phyloP scores from a whole-genome alignment of 2,113 vertebrate genomes.

The Gracilinanus agilis region DNA sequence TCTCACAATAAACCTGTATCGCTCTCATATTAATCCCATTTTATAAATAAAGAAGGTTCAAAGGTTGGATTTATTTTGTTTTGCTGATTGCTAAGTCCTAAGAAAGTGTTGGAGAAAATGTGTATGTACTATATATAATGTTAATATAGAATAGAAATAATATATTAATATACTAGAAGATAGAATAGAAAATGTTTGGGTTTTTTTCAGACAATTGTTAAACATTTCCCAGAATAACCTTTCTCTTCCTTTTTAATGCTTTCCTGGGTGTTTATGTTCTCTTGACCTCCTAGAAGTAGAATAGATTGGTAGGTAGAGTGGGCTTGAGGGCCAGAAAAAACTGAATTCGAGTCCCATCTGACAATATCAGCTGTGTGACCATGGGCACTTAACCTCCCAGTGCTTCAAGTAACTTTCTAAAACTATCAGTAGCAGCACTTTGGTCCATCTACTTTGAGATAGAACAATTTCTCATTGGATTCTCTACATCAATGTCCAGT shows the following conservation, averaged over 20 bases:
- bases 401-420: background rate
- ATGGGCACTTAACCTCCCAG: background rate
- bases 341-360: background rate
- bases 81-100: background rate
- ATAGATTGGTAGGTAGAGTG: background rate
- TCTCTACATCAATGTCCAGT: background rate
- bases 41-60: background rate
- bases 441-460: background rate
- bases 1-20: background rate
- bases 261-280: background rate
- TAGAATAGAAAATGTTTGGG: too few relatives aligned
- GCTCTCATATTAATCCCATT: background rate
- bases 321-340: background rate
- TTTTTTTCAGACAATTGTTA: background rate
- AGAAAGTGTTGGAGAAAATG: background rate
- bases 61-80: background rate
- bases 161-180: too few relatives aligned
- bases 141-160: too few relatives aligned
- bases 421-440: background rate
- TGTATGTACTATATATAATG: too few relatives aligned
- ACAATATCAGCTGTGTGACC: background rate
- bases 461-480: background rate
- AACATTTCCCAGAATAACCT: background rate
- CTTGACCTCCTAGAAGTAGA: background rate
- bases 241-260: background rate